phyloP scores from a whole-genome alignment of 2,888 invertebrate species.

The Xanthia icteritia region DNA sequence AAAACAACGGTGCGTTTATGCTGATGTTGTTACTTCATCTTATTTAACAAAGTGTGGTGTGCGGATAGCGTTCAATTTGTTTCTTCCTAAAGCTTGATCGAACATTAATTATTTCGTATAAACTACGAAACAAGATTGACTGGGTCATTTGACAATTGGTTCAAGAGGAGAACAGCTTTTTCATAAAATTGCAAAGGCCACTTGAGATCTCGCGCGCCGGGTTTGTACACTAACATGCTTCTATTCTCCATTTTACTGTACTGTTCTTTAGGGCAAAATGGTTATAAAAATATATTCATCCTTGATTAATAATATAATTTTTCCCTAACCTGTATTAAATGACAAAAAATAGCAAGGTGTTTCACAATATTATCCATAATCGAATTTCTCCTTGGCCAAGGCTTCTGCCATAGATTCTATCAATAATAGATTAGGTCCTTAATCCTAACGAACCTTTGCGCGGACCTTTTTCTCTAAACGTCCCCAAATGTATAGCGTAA shows the following conservation, averaged over 20 bases:
- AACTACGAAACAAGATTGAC: not conserved
- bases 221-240: not conserved
- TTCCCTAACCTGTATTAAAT: not conserved
- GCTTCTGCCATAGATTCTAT: conserved; percentile 73
- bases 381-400: conserved; percentile 69
- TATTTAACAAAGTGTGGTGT: conserved; percentile 5
- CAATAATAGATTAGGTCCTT: conserved; percentile 80
- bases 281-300: conserved; percentile 4
- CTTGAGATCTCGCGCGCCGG: no score
- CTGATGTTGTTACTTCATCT: conserved; percentile 18
- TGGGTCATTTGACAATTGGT: not conserved
- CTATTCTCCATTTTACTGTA: not conserved
- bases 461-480: conserved; percentile 75
- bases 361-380: conserved; percentile 69
- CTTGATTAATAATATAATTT: not conserved
- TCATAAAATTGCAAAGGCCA: not conserved
- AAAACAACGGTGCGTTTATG: conserved; percentile 18
- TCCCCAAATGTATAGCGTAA: conserved; percentile 74
- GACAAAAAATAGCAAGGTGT: conserved; percentile 63
- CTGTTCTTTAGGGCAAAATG: not conserved
- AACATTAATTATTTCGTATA: not conserved
- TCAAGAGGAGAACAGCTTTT: not conserved
- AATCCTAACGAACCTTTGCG: conserved; percentile 74
- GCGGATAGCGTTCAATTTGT: not conserved
- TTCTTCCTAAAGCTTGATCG: not conserved